These are phyloP conservation scores for Myotis davidii DNA, from an alignment of 2,113 vertebrate species.

Conservation along the genomic window DNA sequence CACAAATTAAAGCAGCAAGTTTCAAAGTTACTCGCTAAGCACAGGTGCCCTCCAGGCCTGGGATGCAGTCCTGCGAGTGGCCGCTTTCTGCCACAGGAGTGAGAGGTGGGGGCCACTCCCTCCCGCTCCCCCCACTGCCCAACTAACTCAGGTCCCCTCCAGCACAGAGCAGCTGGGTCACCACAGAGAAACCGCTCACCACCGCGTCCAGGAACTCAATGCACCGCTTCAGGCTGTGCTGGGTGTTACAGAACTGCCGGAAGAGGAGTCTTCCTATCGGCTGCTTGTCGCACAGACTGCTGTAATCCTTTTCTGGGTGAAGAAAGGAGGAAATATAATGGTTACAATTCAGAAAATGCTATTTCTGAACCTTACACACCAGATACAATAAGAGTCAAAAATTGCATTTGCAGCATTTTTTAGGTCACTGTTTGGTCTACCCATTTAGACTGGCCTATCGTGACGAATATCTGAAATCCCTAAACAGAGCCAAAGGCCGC, in stretches of 20 bases:
- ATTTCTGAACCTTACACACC: background rate
- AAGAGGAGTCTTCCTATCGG: conserved; percentile 94
- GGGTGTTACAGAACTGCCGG: conserved; percentile 93
- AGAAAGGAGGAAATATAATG: background rate
- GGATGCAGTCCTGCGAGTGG: background rate
- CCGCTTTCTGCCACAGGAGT: background rate
- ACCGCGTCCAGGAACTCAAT: conserved; percentile 94
- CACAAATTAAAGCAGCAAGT: background rate
- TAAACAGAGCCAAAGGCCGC: background rate
- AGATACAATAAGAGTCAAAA: background rate
- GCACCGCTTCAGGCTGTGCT: conserved; percentile 88
- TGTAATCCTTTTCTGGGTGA: conserved; percentile 90
- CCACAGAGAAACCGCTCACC: conserved; percentile 85
- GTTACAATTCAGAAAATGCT: background rate
- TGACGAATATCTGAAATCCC: background rate
- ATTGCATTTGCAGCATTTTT: background rate
- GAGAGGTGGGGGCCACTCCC: background rate
- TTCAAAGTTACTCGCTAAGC: background rate
- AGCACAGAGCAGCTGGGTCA: background rate
- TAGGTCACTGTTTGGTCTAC: background rate
- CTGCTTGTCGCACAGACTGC: conserved; percentile 93
- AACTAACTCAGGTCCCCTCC: background rate
- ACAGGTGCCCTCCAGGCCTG: no score
- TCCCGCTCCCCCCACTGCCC: background rate
- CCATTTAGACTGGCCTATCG: background rate